Evolutionary conservation across 2,888 invertebrate genomes (phyloP).

Genomic region (Caenorhabditis japonica): DNA sequence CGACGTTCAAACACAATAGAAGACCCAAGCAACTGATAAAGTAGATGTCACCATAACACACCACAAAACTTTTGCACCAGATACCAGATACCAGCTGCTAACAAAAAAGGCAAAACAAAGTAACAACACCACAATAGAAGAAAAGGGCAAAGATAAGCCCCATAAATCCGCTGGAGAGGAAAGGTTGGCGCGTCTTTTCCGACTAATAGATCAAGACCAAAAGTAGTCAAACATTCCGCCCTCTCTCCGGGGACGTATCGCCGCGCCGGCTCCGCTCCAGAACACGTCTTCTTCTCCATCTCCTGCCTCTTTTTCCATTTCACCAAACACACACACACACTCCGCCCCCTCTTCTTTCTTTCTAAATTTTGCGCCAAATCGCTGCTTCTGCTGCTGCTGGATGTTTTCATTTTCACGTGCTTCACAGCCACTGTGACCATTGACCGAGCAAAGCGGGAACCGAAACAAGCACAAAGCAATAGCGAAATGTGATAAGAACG

Average conservation of each 20-base stretch:
- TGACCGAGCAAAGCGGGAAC: slow-evolving; percentile 11
- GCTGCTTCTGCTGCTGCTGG: slow-evolving; percentile 38
- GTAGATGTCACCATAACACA: too few relatives aligned
- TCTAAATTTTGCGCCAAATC: slow-evolving; percentile 29
- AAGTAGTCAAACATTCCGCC: too few relatives aligned
- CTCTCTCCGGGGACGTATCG: slow-evolving; percentile 34
- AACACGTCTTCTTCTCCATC: slow-evolving; percentile 17
- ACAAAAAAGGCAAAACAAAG: too few relatives aligned
- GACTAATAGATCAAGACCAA: too few relatives aligned
- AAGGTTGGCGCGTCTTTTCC: too few relatives aligned
- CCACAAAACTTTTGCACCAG: too few relatives aligned
- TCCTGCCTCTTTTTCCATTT: slow-evolving; percentile 3
- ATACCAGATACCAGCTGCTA: too few relatives aligned
- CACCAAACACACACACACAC: slow-evolving; percentile 24
- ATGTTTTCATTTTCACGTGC: slow-evolving; percentile 30
- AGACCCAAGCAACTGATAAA: too few relatives aligned
- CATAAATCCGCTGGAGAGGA: too few relatives aligned
- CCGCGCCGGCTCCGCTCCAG: slow-evolving; percentile 19
- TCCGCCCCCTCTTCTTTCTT: slow-evolving; percentile 6
- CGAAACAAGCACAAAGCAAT: slow-evolving; percentile 46
- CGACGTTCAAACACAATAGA: too few relatives aligned
- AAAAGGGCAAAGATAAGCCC: too few relatives aligned
- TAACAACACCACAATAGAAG: too few relatives aligned
- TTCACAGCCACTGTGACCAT: slow-evolving; percentile 24
- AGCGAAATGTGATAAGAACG: slow-evolving; percentile 33